phyloP scores from a whole-genome alignment of 2,888 invertebrate species.

The Coenonympha arcania region DNA sequence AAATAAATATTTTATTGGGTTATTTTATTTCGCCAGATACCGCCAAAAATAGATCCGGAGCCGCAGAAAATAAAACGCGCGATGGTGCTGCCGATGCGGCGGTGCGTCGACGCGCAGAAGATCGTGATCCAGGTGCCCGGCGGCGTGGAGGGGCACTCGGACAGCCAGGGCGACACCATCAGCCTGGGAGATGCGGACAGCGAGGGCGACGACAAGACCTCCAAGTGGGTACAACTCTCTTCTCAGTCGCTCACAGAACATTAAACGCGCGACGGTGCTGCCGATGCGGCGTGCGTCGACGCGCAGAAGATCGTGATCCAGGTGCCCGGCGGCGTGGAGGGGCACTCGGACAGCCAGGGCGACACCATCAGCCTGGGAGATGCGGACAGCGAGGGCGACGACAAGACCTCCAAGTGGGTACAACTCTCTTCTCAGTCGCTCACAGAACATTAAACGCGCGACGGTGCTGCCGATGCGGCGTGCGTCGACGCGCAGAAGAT shows the following conservation, averaged over 20 bases:
- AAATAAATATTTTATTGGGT: background rate
- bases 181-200: slow-evolving; percentile 49
- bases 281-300: slow-evolving; percentile 60
- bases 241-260: too few species aligned
- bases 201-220: slow-evolving; percentile 45
- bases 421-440: too few species aligned
- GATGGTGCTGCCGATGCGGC: slow-evolving; percentile 59
- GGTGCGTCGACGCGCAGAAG: slow-evolving; percentile 53
- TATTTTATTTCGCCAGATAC: slow-evolving; percentile 46
- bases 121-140: slow-evolving; percentile 60
- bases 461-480: slow-evolving; percentile 63
- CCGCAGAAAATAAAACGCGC: slow-evolving; percentile 55
- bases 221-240: slow-evolving; percentile 38
- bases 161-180: slow-evolving; percentile 42
- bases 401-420: slow-evolving; percentile 46
- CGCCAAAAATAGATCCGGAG: slow-evolving; percentile 56
- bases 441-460: slow-evolving; percentile 56
- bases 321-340: slow-evolving; percentile 38
- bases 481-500: slow-evolving; percentile 56
- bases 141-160: slow-evolving; percentile 21
- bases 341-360: slow-evolving; percentile 30
- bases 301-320: slow-evolving; percentile 62
- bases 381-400: slow-evolving; percentile 48
- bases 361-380: slow-evolving; percentile 49
- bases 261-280: slow-evolving; percentile 60